phyloP scores from a whole-genome alignment of 2,113 vertebrate genomes.

The Pungitius pungitius region DNA sequence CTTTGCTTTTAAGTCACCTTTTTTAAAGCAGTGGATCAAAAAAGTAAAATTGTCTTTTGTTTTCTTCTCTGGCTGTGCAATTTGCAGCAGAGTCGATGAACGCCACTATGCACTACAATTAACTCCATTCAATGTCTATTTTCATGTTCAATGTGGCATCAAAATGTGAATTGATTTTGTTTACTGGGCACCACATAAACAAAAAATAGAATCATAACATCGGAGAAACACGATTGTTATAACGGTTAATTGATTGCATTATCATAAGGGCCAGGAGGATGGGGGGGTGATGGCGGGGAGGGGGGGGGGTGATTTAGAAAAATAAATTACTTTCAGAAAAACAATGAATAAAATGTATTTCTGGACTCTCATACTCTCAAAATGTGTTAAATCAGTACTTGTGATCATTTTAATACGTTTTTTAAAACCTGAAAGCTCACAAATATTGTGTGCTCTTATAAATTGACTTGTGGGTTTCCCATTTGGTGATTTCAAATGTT shows the following conservation, averaged over 20 bases:
- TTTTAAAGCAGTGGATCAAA: conserved; percentile 57
- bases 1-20: conserved; percentile 25
- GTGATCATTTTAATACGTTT: conserved; percentile 2
- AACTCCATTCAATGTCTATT: conserved; percentile 72
- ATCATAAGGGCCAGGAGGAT: conserved; percentile 23
- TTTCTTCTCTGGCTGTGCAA: conserved; percentile 66
- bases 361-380: neutral
- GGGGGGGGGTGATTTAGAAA: conserved; percentile 7
- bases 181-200: conserved; percentile 61
- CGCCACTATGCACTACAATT: conserved; percentile 74
- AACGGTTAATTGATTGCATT: conserved; percentile 56
- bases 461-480: conserved; percentile 9
- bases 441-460: neutral
- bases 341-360: neutral
- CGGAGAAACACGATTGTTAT: conserved; percentile 32
- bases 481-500: conserved; percentile 1
- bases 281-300: no score
- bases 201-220: conserved; percentile 36
- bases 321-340: conserved; percentile 36
- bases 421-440: neutral
- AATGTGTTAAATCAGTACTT: neutral
- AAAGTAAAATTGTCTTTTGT: conserved; percentile 67
- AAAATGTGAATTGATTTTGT: conserved; percentile 77
- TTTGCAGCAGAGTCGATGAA: conserved; percentile 76
- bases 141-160: conserved; percentile 75